Conservation (phyloP, 2,797 vertebrate species). For the Dendrocincla fuliginosa region DNA sequence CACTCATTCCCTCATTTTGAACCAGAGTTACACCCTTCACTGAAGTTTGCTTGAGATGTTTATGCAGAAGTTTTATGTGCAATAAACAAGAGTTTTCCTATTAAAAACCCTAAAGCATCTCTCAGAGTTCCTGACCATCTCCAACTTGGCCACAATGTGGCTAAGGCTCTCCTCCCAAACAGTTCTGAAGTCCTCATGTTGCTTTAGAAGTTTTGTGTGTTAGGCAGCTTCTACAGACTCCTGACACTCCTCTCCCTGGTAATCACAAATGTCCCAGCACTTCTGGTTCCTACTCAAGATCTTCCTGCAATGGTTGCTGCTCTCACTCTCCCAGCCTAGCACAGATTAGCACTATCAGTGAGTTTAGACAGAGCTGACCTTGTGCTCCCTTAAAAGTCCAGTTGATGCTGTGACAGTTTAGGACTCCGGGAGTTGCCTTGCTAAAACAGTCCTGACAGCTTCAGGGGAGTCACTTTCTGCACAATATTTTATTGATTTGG, state of each 20-base stretch:
- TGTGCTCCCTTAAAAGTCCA: not conserved
- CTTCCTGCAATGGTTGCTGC: not conserved
- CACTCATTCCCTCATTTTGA: not conserved
- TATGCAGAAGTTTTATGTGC: not conserved
- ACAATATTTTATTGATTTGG: conserved; percentile 48
- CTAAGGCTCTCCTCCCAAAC: not conserved
- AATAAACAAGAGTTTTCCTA: not conserved
- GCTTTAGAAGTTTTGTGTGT: not conserved
- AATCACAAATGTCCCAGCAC: not conserved
- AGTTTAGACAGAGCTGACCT: not conserved
- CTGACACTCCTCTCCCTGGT: not conserved
- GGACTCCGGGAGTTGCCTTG: not conserved
- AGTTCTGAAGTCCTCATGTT: not conserved
- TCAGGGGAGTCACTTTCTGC: not conserved
- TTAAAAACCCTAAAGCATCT: not conserved
- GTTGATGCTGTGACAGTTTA: not conserved
- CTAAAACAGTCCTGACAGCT: conserved; percentile 5
- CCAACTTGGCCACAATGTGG: not conserved
- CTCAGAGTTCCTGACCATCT: not conserved
- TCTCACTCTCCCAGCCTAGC: not conserved
- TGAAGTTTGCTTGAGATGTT: not conserved
- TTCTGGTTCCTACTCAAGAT: not conserved
- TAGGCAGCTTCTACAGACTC: not conserved
- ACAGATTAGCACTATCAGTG: not conserved
- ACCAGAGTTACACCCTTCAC: not conserved